These are phyloP conservation scores for Torymus texanus DNA, from an alignment of 2,888 invertebrate species.

Conservation along the genomic window DNA sequence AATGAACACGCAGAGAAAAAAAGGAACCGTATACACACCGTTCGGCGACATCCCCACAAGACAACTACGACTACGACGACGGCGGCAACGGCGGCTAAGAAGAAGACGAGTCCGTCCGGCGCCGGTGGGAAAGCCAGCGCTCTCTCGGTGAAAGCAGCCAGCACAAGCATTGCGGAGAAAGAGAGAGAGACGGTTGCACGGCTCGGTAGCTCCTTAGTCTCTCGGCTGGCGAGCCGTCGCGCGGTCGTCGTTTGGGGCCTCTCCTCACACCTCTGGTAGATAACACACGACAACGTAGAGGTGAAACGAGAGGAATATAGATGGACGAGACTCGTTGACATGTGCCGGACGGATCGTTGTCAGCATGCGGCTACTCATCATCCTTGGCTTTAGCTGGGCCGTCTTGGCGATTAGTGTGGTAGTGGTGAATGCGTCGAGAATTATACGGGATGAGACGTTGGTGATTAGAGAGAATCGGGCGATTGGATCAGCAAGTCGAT, in stretches of 20 bases:
- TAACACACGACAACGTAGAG: not conserved
- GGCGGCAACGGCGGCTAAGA: not conserved
- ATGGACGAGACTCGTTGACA: not conserved
- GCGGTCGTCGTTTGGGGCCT: conserved; percentile 8
- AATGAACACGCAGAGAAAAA: too few relatives aligned
- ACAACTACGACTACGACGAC: conserved; percentile 4
- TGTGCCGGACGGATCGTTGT: not conserved
- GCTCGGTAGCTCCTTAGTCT: conserved; percentile 27
- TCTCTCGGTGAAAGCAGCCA: conserved; percentile 47
- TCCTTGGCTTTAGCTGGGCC: not conserved
- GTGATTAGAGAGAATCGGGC: conserved; percentile 26
- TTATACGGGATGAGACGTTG: conserved; percentile 28
- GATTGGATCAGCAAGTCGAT: not conserved
- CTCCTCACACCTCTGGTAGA: not conserved
- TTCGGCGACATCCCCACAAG: conserved; percentile 20
- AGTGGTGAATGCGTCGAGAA: not conserved
- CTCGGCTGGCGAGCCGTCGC: conserved; percentile 32
- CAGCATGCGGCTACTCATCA: not conserved
- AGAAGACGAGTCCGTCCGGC: conserved; percentile 28
- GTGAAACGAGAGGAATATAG: not conserved
- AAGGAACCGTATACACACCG: not conserved
- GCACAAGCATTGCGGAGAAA: not conserved
- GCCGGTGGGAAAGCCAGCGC: not conserved
- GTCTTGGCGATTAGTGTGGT: not conserved
- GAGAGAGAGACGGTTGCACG: not conserved